A percentile compares a stretch with the other conserved stretches of the same genome.
phyloP scores from a whole-genome alignment of 2,888 invertebrate species.

The Auanema sp. region DNA sequence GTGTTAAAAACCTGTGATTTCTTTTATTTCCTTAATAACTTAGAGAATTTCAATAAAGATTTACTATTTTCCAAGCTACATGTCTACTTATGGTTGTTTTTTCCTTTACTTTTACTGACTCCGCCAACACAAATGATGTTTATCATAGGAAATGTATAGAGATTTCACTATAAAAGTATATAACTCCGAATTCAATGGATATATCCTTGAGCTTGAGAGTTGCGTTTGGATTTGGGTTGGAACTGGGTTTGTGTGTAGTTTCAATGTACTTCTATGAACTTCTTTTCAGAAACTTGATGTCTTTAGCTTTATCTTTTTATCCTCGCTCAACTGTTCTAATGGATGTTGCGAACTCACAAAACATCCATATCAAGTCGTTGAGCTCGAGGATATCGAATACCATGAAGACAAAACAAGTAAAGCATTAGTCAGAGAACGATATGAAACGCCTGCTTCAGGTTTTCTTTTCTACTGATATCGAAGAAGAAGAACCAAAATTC shows the following conservation, averaged over 20 bases:
- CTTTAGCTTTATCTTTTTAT: slow-evolving; percentile 31
- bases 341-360: slow-evolving; percentile 17
- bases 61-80: too few relatives aligned
- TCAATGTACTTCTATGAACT: background rate
- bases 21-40: too few relatives aligned
- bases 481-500: slow-evolving; percentile 33
- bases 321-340: slow-evolving; percentile 35
- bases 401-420: slow-evolving; percentile 19
- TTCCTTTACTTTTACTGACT: too few relatives aligned
- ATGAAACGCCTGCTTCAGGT: slow-evolving; percentile 21
- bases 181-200: slow-evolving; percentile 25
- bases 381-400: slow-evolving; percentile 9
- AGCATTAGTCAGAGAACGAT: too few relatives aligned
- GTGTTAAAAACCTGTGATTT: too few relatives aligned
- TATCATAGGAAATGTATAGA: too few relatives aligned
- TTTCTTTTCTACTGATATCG: slow-evolving; percentile 37
- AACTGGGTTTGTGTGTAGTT: slow-evolving; percentile 16
- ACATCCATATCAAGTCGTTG: slow-evolving; percentile 13
- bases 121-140: too few relatives aligned
- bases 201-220: slow-evolving; percentile 25
- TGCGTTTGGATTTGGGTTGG: slow-evolving; percentile 43
- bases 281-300: slow-evolving; percentile 24
- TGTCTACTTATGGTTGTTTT: too few relatives aligned
- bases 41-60: too few relatives aligned
- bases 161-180: slow-evolving; percentile 18